Evolutionary conservation across 2,888 invertebrate species (phyloP).

Genomic region (Nymphalis c-album): DNA sequence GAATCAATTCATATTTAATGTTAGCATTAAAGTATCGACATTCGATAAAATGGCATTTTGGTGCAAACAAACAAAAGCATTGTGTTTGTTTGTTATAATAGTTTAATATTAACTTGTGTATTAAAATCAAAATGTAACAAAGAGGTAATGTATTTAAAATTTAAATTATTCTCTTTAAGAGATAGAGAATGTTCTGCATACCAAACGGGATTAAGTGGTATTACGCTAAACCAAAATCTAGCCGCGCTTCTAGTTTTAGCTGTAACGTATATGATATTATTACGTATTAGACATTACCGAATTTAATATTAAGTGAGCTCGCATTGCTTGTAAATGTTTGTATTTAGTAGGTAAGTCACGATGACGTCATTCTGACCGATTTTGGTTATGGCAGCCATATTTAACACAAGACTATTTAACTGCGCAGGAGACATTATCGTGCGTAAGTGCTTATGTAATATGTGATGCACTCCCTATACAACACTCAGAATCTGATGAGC

Average conservation of each 20-base stretch:
- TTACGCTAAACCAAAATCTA: not conserved
- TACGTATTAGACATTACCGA: not conserved
- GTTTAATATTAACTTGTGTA: not conserved
- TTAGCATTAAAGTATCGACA: conserved; percentile 14
- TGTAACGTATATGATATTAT: not conserved
- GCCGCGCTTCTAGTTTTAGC: conserved; percentile 1
- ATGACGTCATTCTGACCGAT: no score
- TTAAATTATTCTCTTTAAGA: conserved; percentile 3
- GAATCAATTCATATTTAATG: conserved; percentile 19
- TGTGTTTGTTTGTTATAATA: no score
- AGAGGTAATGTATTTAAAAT: not conserved
- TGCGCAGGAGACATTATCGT: no score
- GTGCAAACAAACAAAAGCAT: no score
- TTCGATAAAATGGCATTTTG: not conserved
- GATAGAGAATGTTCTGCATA: not conserved
- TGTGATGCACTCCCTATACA: no score
- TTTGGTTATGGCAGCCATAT: no score
- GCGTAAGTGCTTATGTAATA: no score
- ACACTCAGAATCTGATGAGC: no score
- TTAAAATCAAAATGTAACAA: conserved; percentile 1
- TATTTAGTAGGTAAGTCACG: no score
- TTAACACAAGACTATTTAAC: no score
- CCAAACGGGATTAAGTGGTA: conserved; percentile 4
- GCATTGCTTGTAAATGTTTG: no score
- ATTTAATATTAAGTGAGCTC: not conserved